Percentiles rank a stretch among this genome's conserved stretches.
Conservation (phyloP, 2,113 vertebrate species). For the Tautogolabrus adspersus region DNA sequence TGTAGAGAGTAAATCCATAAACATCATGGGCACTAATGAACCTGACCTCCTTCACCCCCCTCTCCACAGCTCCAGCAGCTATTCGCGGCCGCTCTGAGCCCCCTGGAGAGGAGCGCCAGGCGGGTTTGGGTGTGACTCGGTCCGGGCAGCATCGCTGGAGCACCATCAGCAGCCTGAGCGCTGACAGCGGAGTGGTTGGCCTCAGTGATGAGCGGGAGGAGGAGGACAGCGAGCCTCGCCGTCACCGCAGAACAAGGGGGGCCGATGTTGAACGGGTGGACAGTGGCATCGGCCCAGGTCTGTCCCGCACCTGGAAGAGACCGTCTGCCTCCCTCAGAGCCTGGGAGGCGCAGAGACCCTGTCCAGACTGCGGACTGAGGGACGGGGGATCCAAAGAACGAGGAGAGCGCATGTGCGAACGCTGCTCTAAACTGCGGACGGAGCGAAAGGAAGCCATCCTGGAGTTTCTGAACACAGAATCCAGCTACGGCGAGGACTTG, state of each 20-base stretch:
- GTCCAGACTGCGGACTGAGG: slow-evolving; percentile 89
- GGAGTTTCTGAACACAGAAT: slow-evolving; percentile 93
- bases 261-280: slow-evolving; percentile 89
- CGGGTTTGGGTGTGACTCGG: slow-evolving; percentile 66
- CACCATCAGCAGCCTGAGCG: slow-evolving; percentile 91
- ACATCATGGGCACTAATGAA: background rate
- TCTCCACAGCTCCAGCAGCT: slow-evolving; percentile 69
- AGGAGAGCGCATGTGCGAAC: slow-evolving; percentile 87
- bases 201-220: slow-evolving; percentile 86
- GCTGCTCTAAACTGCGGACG: slow-evolving; percentile 87
- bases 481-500: slow-evolving; percentile 90
- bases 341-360: slow-evolving; percentile 89
- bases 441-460: slow-evolving; percentile 92
- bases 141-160: slow-evolving; percentile 89
- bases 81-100: slow-evolving; percentile 80
- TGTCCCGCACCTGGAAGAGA: slow-evolving; percentile 87
- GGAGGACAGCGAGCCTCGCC: slow-evolving; percentile 75
- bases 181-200: slow-evolving; percentile 90
- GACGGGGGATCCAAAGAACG: slow-evolving; percentile 78
- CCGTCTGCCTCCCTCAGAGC: slow-evolving; percentile 83
- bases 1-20: slow-evolving; percentile 16
- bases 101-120: slow-evolving; percentile 80
- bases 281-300: slow-evolving; percentile 88
- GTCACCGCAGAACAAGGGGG: slow-evolving; percentile 66
- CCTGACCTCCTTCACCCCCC: background rate